A percentile compares a stretch with the other conserved stretches of the same genome.
Evolutionary conservation across 2,888 invertebrate genomes (phyloP).

Genomic region (Autographa pulchrina): DNA sequence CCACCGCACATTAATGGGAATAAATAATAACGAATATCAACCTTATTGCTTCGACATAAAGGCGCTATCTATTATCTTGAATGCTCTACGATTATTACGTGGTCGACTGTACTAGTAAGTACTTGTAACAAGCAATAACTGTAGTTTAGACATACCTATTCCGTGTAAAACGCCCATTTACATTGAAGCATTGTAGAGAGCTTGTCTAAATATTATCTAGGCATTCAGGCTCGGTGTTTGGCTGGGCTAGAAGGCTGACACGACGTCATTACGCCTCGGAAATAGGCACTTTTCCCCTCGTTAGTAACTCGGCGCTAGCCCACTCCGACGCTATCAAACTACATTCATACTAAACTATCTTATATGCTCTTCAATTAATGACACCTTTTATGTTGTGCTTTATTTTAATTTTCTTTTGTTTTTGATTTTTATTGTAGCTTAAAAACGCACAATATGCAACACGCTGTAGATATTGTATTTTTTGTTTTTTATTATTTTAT

Average conservation of each 20-base stretch:
- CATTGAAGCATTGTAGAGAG: constrained; percentile 39
- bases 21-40: neutral
- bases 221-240: constrained; percentile 63
- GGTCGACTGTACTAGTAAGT: constrained; percentile 16
- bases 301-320: constrained; percentile 82
- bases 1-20: neutral
- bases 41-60: neutral
- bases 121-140: constrained; percentile 6
- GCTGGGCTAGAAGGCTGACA: constrained; percentile 72
- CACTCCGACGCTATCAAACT: constrained; percentile 66
- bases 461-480: too few relatives aligned
- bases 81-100: neutral
- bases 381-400: constrained; percentile 45
- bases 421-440: neutral
- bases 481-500: neutral
- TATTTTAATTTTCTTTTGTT: neutral
- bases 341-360: constrained; percentile 65
- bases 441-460: too few relatives aligned
- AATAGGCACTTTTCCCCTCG: constrained; percentile 89
- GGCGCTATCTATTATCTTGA: neutral
- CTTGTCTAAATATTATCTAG: constrained; percentile 67
- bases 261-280: constrained; percentile 87
- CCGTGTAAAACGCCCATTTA: constrained; percentile 23
- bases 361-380: constrained; percentile 66
- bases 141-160: constrained; percentile 22